Base-by-base conservation (phyloP, 2,888 invertebrate genomes). In the Epinotia brunnichana region DNA sequence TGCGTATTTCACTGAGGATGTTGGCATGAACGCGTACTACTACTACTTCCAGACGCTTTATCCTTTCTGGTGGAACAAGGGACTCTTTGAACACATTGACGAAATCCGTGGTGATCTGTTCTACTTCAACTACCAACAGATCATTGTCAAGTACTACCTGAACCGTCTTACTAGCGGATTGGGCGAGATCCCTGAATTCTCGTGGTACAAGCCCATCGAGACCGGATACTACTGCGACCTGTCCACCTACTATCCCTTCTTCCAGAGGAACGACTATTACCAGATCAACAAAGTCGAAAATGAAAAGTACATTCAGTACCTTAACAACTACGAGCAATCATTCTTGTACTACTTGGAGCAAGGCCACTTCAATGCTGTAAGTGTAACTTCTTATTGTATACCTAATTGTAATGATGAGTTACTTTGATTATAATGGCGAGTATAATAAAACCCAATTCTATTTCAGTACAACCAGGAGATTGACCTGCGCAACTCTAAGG, bases 1-100 rank as follows among this genome's bases (percentile, higher is more conserved):
- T 71, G 91, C 94, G 51, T 96, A 96, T 87, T 95, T 96, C 87
- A 95, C 95, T 44, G 96, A 96, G 82, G 96, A 96, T 81, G 90
- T 96, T 77, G 96, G 95, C 74, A 88, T 95, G 80, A 96, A 95
- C 86, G 82, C 94, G 0, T 95, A 93, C 87, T 96, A 96, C 90
- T 95, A 94, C 86, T 95, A 94, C 86, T 94, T 95, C 89, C 94
- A 95, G 80, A 82, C 93, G 75, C 93, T 94, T 73, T 93, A 93
- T 81, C 95, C 96, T 53, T 95, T 95, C 93, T 95, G 95, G 94
- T 88, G 95, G 83, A 90, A 92, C 62, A 93, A 94, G 69, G 88
- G 94, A 29, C 88, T 94, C 66, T 92, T 91, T 73, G 88, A 88
- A 76, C 69, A 88, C 54, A 76, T 84, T 80, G 94, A 94, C 79